Evolutionary conservation across 2,797 vertebrate species (phyloP).

Genomic region (Echeneis naucrates): DNA sequence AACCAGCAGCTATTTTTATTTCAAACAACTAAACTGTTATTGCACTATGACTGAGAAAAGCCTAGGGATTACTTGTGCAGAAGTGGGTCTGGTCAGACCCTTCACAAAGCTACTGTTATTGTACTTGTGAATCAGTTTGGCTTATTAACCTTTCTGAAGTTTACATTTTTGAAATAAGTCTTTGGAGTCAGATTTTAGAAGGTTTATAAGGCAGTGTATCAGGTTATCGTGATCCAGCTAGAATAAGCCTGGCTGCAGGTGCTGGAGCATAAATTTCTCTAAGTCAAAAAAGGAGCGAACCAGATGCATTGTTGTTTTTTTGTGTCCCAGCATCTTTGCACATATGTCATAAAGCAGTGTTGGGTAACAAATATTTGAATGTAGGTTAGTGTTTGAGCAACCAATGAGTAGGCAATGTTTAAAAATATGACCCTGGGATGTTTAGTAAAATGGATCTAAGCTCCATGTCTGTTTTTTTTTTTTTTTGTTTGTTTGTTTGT

Average conservation of each 20-base stretch:
- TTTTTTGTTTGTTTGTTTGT: too few species aligned
- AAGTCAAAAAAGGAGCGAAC: too few species aligned
- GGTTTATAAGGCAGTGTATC: too few species aligned
- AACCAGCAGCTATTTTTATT: neutral
- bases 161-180: too few species aligned
- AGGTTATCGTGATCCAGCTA: too few species aligned
- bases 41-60: neutral
- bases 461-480: neutral
- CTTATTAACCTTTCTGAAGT: too few species aligned
- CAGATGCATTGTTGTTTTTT: too few species aligned
- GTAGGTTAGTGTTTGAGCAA: conserved; percentile 29
- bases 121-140: neutral
- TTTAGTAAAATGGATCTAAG: neutral
- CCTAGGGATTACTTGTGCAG: too few species aligned
- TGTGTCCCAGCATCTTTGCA: too few species aligned
- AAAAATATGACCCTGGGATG: neutral
- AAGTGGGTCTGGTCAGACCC: neutral
- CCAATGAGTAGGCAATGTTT: neutral
- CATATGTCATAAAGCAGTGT: too few species aligned
- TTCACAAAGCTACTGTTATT: neutral
- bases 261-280: neutral
- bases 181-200: too few species aligned
- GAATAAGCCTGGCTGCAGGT: neutral
- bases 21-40: neutral
- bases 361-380: conserved; percentile 4